Percentiles rank a stretch among this genome's conserved stretches.
These are phyloP conservation scores for Chiroxiphia lanceolata DNA, from an alignment of 2,797 vertebrate species.

Conservation along the genomic window DNA sequence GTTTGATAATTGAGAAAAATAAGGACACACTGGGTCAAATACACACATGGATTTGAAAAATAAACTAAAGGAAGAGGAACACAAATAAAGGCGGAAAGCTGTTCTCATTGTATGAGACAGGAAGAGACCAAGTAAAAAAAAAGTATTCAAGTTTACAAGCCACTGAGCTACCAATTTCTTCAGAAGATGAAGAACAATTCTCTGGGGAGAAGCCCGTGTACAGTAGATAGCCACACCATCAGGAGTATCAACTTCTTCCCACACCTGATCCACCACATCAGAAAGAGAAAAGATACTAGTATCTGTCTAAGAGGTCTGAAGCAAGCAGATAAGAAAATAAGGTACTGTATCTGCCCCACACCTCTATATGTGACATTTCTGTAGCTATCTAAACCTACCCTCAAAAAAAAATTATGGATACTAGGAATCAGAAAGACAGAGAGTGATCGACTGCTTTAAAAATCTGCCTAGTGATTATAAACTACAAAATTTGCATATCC, in stretches of 20 bases:
- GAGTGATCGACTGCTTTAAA: not conserved
- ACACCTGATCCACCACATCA: conserved; percentile 22
- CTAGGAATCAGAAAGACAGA: not conserved
- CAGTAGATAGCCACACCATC: conserved; percentile 11
- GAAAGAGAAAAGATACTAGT: conserved; percentile 46
- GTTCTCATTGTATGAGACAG: not conserved
- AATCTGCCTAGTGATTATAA: not conserved
- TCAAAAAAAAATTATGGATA: not conserved
- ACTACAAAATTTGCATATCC: not conserved
- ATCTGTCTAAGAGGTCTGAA: not conserved
- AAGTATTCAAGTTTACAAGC: not conserved
- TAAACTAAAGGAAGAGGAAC: not conserved
- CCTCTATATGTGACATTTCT: not conserved
- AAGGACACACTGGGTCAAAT: not conserved
- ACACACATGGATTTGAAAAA: not conserved
- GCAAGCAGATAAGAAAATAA: not conserved
- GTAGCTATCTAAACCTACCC: not conserved
- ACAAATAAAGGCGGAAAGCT: not conserved
- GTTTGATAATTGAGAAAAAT: not conserved
- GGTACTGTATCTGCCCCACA: not conserved
- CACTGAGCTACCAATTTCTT: not conserved
- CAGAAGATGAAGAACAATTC: conserved; percentile 2
- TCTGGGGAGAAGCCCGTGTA: not conserved
- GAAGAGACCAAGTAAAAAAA: not conserved
- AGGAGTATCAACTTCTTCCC: conserved; percentile 46